Conservation (phyloP, 2,797 vertebrate species). For the Thaleichthys pacificus region DNA sequence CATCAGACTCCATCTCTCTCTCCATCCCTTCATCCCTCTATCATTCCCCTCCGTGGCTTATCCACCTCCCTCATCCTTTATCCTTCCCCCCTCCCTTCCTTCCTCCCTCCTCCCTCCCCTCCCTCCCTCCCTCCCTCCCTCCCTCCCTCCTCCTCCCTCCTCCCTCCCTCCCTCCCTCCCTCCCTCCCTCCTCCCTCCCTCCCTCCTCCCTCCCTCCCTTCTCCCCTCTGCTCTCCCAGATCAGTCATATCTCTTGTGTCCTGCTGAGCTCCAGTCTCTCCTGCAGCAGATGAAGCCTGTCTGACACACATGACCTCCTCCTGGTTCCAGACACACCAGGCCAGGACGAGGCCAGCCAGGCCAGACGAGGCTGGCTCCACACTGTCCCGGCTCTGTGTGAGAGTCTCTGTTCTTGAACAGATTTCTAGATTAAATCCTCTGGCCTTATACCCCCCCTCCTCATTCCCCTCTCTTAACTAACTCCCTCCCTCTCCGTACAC, state of each 20-base stretch:
- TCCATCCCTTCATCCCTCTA: slow-evolving; percentile 8
- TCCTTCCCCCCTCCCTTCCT: slow-evolving; percentile 24
- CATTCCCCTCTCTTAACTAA: not conserved
- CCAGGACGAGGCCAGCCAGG: no score
- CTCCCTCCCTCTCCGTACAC: not conserved
- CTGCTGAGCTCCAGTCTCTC: not conserved
- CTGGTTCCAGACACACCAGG: no score
- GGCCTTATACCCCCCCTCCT: not conserved
- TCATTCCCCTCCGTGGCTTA: slow-evolving; percentile 21
- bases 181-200: slow-evolving; percentile 5
- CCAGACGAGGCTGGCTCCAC: no score
- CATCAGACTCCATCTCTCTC: slow-evolving; percentile 7
- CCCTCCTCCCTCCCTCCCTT: slow-evolving; percentile 27
- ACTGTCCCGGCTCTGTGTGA: no score
- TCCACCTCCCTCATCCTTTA: not conserved
- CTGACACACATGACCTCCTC: not conserved
- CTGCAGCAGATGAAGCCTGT: not conserved
- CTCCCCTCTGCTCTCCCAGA: not conserved
- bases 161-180: not conserved
- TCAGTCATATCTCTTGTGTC: not conserved
- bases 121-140: slow-evolving; percentile 50
- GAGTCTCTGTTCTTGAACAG: not conserved
- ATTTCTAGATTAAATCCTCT: no score
- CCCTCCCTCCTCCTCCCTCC: slow-evolving; percentile 48
- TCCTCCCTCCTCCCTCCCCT: slow-evolving; percentile 29